phyloP scores from a whole-genome alignment of 2,888 invertebrate genomes.

The Auanema freiburgensis region DNA sequence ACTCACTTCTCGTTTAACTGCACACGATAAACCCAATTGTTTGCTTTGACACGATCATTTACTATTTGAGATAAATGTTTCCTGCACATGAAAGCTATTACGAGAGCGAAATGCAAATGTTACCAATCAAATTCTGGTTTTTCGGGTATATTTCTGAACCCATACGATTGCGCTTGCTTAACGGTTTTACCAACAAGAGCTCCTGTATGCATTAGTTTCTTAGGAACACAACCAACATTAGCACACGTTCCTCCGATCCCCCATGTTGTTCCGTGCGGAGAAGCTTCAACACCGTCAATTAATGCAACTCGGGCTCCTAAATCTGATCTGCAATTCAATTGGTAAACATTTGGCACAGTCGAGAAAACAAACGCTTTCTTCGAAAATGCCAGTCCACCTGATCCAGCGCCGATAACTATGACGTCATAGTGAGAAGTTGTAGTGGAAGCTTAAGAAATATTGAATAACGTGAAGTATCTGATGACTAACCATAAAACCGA shows the following conservation, averaged over 20 bases:
- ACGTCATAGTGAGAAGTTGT: conserved; percentile 76
- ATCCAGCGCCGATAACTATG: conserved; percentile 92
- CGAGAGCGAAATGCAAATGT: background rate
- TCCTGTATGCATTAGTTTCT: conserved; percentile 90
- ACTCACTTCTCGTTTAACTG: conserved; percentile 64
- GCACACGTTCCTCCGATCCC: conserved; percentile 89
- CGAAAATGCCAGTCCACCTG: conserved; percentile 90
- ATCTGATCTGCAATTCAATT: background rate
- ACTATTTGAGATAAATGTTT: conserved; percentile 21
- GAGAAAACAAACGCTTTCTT: conserved; percentile 69
- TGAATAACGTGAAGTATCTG: no score
- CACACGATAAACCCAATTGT: conserved; percentile 70
- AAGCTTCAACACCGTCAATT: conserved; percentile 71
- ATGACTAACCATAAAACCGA: no score
- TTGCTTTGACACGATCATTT: conserved; percentile 66
- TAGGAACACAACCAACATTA: conserved; percentile 93
- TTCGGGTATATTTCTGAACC: no score
- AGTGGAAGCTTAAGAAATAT: conserved; percentile 4
- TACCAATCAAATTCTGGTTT: no score
- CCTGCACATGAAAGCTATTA: conserved; percentile 9
- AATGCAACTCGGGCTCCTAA: conserved; percentile 70
- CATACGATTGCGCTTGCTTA: conserved; percentile 10
- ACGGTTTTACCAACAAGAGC: conserved; percentile 75
- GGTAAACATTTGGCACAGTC: conserved; percentile 3
- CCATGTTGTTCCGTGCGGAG: conserved; percentile 82